A percentile compares a stretch with the other conserved stretches of the same genome.
Conservation (phyloP, 2,888 invertebrate genomes). For the Torymus aiolomorphi region DNA sequence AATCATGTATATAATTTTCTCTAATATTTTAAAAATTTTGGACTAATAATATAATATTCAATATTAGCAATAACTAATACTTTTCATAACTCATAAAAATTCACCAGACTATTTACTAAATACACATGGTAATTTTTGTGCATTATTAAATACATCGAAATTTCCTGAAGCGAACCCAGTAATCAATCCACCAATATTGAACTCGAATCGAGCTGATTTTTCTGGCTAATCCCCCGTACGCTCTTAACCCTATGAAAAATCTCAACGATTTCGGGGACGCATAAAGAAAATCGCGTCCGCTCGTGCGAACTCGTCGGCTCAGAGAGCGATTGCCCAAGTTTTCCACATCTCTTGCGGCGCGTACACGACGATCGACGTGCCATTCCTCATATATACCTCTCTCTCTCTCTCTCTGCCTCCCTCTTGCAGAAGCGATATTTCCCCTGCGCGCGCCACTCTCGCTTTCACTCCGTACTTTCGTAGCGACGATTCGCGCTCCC, state of each 20-base stretch:
- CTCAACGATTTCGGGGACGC: not conserved
- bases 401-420: too few species aligned
- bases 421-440: slow-evolving; percentile 27
- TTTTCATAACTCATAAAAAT: too few species aligned
- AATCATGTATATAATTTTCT: too few species aligned
- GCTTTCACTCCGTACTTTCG: slow-evolving; percentile 54
- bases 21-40: too few species aligned
- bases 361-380: slow-evolving; percentile 9
- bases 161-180: too few species aligned
- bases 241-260: not conserved
- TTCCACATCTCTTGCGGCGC: slow-evolving; percentile 27
- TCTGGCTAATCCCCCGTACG: not conserved
- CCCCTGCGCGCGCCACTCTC: slow-evolving; percentile 38
- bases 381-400: slow-evolving; percentile 1
- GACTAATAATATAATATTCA: too few species aligned
- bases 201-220: not conserved
- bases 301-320: not conserved
- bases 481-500: slow-evolving; percentile 32
- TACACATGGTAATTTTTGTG: too few species aligned
- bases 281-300: slow-evolving; percentile 4
- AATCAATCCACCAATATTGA: too few species aligned
- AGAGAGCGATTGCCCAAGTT: slow-evolving; percentile 54
- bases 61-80: too few species aligned
- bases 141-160: too few species aligned
- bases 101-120: too few species aligned